Evolutionary conservation across 2,113 vertebrate genomes (phyloP).

Genomic region (Mormyrus lacerda): DNA sequence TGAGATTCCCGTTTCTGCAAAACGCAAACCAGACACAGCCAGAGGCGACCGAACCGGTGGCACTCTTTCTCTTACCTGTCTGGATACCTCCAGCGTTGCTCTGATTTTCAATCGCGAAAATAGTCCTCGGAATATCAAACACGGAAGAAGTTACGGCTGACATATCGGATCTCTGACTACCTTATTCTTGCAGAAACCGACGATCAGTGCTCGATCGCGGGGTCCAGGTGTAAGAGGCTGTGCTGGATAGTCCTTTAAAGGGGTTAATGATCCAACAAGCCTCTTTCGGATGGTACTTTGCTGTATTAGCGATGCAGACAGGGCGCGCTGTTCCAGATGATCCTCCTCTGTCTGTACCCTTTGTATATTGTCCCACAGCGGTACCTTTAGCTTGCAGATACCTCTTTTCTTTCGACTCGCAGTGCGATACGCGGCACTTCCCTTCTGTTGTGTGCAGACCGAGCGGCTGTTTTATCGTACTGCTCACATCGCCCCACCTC

Average conservation of each 20-base stretch:
- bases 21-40: neutral
- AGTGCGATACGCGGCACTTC: neutral
- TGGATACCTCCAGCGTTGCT: conserved; percentile 32
- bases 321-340: conserved; percentile 4
- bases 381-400: neutral
- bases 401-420: neutral
- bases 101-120: conserved; percentile 34
- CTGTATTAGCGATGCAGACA: conserved; percentile 7
- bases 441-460: neutral
- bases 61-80: conserved; percentile 57
- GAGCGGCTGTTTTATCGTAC: neutral
- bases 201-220: neutral
- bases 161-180: conserved; percentile 47
- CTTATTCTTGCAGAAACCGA: neutral
- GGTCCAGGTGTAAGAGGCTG: neutral
- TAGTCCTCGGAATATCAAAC: conserved; percentile 47
- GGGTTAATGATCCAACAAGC: conserved; percentile 11
- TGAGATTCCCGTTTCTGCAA: neutral
- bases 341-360: conserved; percentile 4
- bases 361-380: neutral
- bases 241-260: neutral
- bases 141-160: conserved; percentile 50
- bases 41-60: neutral
- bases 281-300: neutral
- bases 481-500: neutral